Evolutionary conservation across 2,888 invertebrate species (phyloP).

Genomic region (Bedellia somnulentella): DNA sequence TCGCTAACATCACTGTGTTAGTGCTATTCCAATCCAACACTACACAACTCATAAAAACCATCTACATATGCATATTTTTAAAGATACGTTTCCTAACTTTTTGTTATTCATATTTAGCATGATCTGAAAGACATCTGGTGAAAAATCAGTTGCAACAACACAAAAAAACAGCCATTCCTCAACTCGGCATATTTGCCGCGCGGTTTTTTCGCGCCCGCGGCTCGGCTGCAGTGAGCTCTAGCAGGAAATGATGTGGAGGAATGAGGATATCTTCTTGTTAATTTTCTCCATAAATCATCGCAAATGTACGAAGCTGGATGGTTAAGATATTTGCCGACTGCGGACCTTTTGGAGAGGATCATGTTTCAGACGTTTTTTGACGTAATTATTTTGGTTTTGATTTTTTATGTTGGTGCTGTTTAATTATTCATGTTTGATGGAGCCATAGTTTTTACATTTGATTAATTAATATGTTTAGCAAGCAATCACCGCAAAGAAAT

Average conservation of each 20-base stretch:
- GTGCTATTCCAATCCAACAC: no score
- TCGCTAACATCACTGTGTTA: no score
- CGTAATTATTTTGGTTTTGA: no score
- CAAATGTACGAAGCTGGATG: conserved; percentile 23
- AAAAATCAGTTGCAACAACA: no score
- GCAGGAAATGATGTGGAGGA: conserved; percentile 57
- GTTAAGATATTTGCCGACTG: conserved; percentile 14
- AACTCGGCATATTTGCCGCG: conserved; percentile 31
- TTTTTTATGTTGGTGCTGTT: background rate
- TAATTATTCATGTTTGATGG: background rate
- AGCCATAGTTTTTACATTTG: background rate
- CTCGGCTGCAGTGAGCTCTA: conserved; percentile 40
- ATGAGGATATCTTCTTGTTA: conserved; percentile 61
- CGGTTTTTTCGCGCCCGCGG: conserved; percentile 33
- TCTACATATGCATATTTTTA: no score
- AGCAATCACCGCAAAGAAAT: conserved; percentile 17
- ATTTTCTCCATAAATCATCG: conserved; percentile 61
- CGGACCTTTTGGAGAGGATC: background rate
- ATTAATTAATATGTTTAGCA: conserved; percentile 25
- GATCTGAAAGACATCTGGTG: no score
- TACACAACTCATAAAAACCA: no score
- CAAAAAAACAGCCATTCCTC: no score
- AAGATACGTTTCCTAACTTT: no score
- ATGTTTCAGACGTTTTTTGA: no score
- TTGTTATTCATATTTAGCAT: no score